These are phyloP conservation scores for Oedothorax gibbosus DNA, from an alignment of 1,140 invertebrate species.

Conservation along the genomic window DNA sequence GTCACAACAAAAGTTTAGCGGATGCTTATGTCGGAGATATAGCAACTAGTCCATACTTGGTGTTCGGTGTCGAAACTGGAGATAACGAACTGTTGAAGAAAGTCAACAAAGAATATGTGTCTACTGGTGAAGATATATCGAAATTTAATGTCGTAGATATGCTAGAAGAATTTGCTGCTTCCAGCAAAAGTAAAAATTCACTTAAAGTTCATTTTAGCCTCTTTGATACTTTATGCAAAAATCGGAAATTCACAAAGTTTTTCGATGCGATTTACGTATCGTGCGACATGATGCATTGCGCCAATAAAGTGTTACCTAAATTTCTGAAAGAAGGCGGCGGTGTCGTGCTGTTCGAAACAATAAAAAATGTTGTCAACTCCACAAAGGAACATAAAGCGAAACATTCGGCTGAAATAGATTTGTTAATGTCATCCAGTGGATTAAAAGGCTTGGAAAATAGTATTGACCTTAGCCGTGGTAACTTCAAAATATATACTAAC, in stretches of 20 bases:
- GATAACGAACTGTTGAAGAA: constrained; percentile 36
- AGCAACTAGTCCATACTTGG: constrained; percentile 36
- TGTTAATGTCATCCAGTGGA: neutral
- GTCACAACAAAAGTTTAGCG: neutral
- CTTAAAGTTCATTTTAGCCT: constrained; percentile 12
- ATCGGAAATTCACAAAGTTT: constrained; percentile 4
- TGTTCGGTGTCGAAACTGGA: constrained; percentile 40
- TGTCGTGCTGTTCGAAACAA: constrained; percentile 36
- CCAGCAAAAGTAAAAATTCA: neutral
- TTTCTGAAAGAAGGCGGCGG: constrained; percentile 21
- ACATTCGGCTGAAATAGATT: constrained; percentile 20
- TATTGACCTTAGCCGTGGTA: neutral
- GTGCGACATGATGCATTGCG: constrained; percentile 37
- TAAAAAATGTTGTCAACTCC: constrained; percentile 50
- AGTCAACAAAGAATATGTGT: constrained; percentile 28
- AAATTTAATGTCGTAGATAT: constrained; percentile 48
- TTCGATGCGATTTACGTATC: constrained; percentile 44
- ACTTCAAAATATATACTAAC: constrained; percentile 17
- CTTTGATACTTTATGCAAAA: constrained; percentile 24
- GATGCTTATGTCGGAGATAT: constrained; percentile 40
- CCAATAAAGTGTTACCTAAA: neutral
- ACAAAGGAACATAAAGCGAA: constrained; percentile 43
- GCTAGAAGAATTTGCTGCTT: constrained; percentile 8
- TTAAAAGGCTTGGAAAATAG: neutral
- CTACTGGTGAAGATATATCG: constrained; percentile 42